Evolutionary conservation across 2,888 invertebrate genomes (phyloP), one percentile per base, ranked within the genome.

Genomic region (Mayetiola destructor): DNA sequence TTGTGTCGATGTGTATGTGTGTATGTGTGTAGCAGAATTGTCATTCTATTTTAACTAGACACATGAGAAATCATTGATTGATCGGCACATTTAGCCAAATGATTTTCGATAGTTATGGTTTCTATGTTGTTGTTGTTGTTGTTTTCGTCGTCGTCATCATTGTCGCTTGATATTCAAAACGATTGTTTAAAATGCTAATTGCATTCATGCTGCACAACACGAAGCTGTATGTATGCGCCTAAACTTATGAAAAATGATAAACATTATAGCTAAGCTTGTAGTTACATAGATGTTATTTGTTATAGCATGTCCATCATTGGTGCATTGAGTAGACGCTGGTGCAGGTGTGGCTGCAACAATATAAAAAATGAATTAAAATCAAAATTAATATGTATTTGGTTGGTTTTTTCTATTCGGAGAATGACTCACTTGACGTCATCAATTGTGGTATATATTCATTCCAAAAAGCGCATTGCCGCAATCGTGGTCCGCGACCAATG

Each of bases 391-490:
- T 42, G 3, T 42, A 32, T 32, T 12, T 32, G 32, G 6, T 32
- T 32, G 6, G 32, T 32, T 32, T 32, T 32, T 32, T 8, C 12
- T 32, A 9, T 32, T 42, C 4, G 5, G 42, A 21, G 9, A 42
- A 42, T 42, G 21, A 48, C 48, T 56, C 42, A 56, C 56, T 20
- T 62, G 82, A 79, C 66, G 81, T 76, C 68, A 88, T 81, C 60
- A 93, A 78, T 69, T 88, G 86, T 59, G 93, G 93, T 71, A 93
- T 77, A 71, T 91, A 92, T 69, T 89, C 86, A 73, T 89, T 88
- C 93, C 93, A 93, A 74, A 94, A 94, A 64, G 91, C 90, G 78
- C 93, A 94, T 75, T 92, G 84, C 72, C 86, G 87, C 62, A 87
- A 81, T 61, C 92, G 78, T 27, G 87, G 84, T 16, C 91, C 92